Percentiles rank a stretch among this genome's conserved stretches.
phyloP scores from a whole-genome alignment of 1,140 invertebrate genomes.

The Telenomus remus region DNA sequence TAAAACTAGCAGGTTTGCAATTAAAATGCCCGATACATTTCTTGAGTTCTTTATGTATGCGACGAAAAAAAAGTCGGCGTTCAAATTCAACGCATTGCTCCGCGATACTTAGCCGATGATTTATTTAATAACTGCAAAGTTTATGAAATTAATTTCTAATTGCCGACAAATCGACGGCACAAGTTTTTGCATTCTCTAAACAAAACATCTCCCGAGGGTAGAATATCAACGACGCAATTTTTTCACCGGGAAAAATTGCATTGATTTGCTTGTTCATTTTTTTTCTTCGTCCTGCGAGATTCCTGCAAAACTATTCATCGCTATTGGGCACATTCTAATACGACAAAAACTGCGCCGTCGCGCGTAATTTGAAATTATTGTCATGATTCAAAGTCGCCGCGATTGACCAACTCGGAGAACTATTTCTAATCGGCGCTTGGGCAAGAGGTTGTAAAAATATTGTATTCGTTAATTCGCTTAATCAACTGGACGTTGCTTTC shows the following conservation, averaged over 20 bases:
- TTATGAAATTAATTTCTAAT: too few relatives aligned
- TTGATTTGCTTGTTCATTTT: constrained; percentile 12
- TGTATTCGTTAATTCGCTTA: constrained; percentile 25
- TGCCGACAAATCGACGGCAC: too few relatives aligned
- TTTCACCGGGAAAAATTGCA: constrained; percentile 9
- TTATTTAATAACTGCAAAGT: too few relatives aligned
- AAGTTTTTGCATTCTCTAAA: too few relatives aligned
- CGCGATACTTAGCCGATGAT: too few relatives aligned
- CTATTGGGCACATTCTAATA: constrained; percentile 18
- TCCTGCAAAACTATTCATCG: constrained; percentile 6
- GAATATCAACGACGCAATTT: neutral
- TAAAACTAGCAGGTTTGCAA: constrained; percentile 28
- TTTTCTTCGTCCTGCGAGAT: constrained; percentile 6
- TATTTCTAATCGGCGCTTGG: constrained; percentile 34
- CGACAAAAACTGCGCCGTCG: constrained; percentile 15
- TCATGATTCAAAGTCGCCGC: constrained; percentile 40
- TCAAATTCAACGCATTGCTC: constrained; percentile 7
- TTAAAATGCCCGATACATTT: constrained; percentile 38
- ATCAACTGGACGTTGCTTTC: constrained; percentile 19
- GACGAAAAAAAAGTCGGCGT: constrained; percentile 7
- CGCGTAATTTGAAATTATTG: constrained; percentile 37
- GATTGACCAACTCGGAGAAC: constrained; percentile 38
- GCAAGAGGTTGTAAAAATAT: constrained; percentile 22
- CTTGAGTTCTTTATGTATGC: constrained; percentile 7
- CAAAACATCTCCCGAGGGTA: too few relatives aligned